A percentile compares a stretch with the other conserved stretches of the same genome.
Conservation (phyloP, 2,888 invertebrate species). For the Trileptium ribeirensis region DNA sequence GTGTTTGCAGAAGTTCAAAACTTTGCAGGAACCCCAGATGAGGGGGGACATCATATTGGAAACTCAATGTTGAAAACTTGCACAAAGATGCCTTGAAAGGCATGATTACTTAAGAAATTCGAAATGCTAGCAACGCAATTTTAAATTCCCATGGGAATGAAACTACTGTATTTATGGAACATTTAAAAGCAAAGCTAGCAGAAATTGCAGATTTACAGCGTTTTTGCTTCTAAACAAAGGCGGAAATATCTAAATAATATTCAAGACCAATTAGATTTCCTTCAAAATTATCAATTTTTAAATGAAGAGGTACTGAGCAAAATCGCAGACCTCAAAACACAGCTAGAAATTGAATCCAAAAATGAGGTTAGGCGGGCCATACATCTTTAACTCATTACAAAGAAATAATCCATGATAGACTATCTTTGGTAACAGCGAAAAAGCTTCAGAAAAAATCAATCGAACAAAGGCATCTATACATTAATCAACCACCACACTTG, state of each 20-base stretch:
- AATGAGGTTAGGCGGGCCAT: not conserved
- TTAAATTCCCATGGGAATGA: not conserved
- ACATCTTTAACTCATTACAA: not conserved
- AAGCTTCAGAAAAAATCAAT: not conserved
- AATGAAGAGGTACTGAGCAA: not conserved
- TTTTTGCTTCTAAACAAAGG: too few relatives aligned
- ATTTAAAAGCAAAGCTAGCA: not conserved
- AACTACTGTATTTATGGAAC: not conserved
- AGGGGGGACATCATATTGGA: constrained; percentile 11
- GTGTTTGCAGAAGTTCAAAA: not conserved
- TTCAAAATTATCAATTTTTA: not conserved
- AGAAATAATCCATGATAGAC: not conserved
- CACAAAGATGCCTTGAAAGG: too few relatives aligned
- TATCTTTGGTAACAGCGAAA: not conserved
- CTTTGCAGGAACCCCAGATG: not conserved
- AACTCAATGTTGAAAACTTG: not conserved
- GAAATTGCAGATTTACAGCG: not conserved
- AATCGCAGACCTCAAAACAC: not conserved
- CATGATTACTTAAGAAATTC: too few relatives aligned
- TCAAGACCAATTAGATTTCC: too few relatives aligned
- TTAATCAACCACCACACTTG: too few relatives aligned
- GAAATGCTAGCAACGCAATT: too few relatives aligned
- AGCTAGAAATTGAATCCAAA: not conserved
- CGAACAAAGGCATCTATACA: not conserved
- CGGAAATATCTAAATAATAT: too few relatives aligned